Base-by-base conservation (phyloP, 2,888 invertebrate species). In the Dasypogon diadema region DNA sequence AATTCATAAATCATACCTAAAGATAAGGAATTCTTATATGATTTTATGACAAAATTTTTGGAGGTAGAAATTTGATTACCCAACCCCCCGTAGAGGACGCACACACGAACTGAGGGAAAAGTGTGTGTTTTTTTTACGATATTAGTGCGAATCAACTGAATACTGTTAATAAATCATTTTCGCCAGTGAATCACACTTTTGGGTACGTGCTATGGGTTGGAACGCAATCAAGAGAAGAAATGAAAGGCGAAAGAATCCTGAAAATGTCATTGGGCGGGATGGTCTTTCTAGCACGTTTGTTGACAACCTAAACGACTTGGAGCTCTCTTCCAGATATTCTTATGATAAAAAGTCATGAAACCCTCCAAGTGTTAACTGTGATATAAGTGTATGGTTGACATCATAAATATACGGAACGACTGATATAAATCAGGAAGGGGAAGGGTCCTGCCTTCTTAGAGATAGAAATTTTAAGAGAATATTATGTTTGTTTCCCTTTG, bases 381-480 rank as follows among this genome's bases (percentile, higher is more conserved):
- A 51, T 51, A 51, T 51, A 51, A 51, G 18, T 51, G 18, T 51
- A 21, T 51, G 51, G 18, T 12, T 51, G 21, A 6, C 3, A 51
- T 51, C 51, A 51, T 51, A 51, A 51, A 51, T 51, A 51, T 51
- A 51, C 51, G 3, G 18, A 51, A 51, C 18, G 51, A 51, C 51
- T 51, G 3, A 16, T 18, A 51, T 51, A 51, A 51, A 51, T 51
- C 51, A 51, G 51, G 18, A 18, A 18, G 18, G 21, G 51, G 51
- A 51, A 4, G 18, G 51, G 51, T 51, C 51, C n/a, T 42, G 42
- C 12, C 42, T 12, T 6, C 42, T 12, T 30, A 10, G 10, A 10
- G 34, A 6, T 30, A 42, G 42, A 12, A 42, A 42, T 42, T 42
- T 30, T 42, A 42, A 42, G 10, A 6, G 42, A 42, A 42, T 42